Evolutionary conservation across 2,888 invertebrate species (phyloP), one percentile per base, ranked within the genome.

Genomic region (Zygaena filipendulae): DNA sequence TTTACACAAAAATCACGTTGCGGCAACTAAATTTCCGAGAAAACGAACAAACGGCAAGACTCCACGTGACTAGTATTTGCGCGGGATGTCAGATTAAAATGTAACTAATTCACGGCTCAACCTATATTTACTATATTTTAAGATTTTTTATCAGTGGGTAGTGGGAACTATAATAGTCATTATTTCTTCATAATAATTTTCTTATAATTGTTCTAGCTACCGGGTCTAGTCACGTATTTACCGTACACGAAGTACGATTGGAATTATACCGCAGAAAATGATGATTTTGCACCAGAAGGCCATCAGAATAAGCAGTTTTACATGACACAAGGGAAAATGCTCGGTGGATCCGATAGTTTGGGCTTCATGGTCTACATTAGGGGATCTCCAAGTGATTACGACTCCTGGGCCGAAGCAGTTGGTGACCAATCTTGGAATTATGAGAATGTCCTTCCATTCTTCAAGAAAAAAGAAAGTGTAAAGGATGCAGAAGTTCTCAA

Each of bases 331-430:
- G 69, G 59, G 1, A 55, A 51, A 24, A 51, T 59, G 47, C 33
- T 64, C 0, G 67, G 68, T 2, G 69, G 68, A 1, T 34, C 47
- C 16, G 58, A 55, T 12, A 39, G 44, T 3, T 11, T 60, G 0
- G 35, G 47, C 9, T 54, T 57, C 10, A 14, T 47, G 30, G 36
- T 52, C 4, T 44, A 53, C 21, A 39, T 49, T 3, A 45, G 50
- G 13, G 51, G 55, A 4, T 40, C 38, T 11, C 28, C 33, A 6
- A 27, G 30, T 3, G 61, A 63, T 21, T 61, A 33, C n/a, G 27
- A 49, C 2, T 10, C 13, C 2, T 62, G 60, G 61, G 51, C 44
- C 0, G 11, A 23, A 0, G 37, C 38, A 1, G 35, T 47, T 1
- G 32, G 30, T 2, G 56, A 61, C 21, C 25, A 38, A 0, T 35